Conservation (phyloP, 2,797 vertebrate genomes). For the Adrianichthys oophorus region DNA sequence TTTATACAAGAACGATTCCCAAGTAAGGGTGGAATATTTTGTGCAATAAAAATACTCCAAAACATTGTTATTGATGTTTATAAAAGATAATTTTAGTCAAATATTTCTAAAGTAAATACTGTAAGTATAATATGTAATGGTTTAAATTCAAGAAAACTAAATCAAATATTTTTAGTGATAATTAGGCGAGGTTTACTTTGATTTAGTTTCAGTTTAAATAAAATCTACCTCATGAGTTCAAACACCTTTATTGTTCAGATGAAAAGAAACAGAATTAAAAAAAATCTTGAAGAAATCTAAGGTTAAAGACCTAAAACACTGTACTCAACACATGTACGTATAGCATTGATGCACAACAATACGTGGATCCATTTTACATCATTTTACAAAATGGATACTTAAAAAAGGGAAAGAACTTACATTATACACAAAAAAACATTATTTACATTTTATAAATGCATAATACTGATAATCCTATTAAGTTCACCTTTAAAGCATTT, state of each 20-base stretch:
- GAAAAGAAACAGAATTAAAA: conserved; percentile 33
- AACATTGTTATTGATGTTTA: too few species aligned
- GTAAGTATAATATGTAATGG: too few species aligned
- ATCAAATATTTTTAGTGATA: too few species aligned
- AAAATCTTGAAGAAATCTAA: not conserved
- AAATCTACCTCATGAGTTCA: not conserved
- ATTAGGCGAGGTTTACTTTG: too few species aligned
- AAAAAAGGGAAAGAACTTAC: conserved; percentile 57
- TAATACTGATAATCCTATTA: conserved; percentile 80
- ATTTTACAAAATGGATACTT: conserved; percentile 58
- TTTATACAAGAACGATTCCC: too few species aligned
- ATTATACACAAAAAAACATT: conserved; percentile 67
- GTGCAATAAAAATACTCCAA: too few species aligned
- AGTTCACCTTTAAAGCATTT: conserved; percentile 66
- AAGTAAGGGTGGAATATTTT: too few species aligned
- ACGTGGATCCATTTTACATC: conserved; percentile 40
- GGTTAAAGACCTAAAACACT: conserved; percentile 43
- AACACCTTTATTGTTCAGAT: conserved; percentile 16
- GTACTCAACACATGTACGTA: conserved; percentile 51
- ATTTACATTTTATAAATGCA: conserved; percentile 59
- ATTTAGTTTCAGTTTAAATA: not conserved
- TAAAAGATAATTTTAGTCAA: too few species aligned
- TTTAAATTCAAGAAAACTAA: too few species aligned
- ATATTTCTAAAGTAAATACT: too few species aligned
- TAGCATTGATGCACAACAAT: conserved; percentile 52